Evolutionary conservation across 1,140 invertebrate genomes (phyloP), one percentile per base, ranked within the genome.

Genomic region (Trissolcus basalis): DNA sequence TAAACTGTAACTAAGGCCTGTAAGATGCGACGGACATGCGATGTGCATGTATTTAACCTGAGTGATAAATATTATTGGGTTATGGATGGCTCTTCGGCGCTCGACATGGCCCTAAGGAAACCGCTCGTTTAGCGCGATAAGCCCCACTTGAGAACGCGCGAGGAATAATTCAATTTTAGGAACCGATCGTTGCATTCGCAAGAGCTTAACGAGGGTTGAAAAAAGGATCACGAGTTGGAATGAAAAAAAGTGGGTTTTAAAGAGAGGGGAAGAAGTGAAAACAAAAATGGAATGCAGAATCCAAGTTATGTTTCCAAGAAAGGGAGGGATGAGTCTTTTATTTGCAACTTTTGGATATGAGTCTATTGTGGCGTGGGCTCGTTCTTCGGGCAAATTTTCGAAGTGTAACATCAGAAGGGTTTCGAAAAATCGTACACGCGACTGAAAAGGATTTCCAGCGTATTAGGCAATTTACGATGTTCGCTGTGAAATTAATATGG

Each of bases 11-110:
- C 64, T 64, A 43, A 45, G 33, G 4, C 58, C 51, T 63, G 68
- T 68, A 74, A 68, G 45, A 64, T 74, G 63, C 71, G 48, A 69
- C 68, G 72, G 51, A 68, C 71, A 74, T 67, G 70, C 70, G 50
- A 74, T 67, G 61, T 61, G 50, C 61, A 67, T 61, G 51, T 61
- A 60, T 56, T 74, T 67, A 67, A 48, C 15, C 8, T 7, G 10
- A 44, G 27, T 60, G 55, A 67, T 74, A 55, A 74, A 64, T 58
- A 58, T 55, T 65, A 54, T 44, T 49, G 55, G 44, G 15, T 45
- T 50, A 51, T 56, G 49, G 36, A 60, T 53, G 33, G 43, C 12
- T 19, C 47, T 64, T 64, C 7, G 16, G 48, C 9, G 43, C n/a
- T 50, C 19, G 27, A 36, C 19, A 27, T 27, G 19, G 45, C 6